Conservation (phyloP, 1,140 invertebrate species). For the Drosophila simulans region DNA sequence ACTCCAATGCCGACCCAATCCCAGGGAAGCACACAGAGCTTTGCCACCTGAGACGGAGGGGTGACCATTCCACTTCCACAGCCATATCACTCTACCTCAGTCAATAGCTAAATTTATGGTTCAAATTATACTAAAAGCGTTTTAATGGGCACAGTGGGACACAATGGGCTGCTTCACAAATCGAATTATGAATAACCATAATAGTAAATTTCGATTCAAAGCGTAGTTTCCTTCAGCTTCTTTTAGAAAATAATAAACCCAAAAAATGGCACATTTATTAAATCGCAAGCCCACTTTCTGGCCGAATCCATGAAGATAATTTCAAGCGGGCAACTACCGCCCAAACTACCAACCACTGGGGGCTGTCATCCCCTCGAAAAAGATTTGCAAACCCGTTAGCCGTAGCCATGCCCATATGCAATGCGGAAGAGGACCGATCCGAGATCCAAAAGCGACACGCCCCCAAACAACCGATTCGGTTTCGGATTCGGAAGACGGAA, state of each 20-base stretch:
- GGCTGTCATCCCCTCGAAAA: slow-evolving; percentile 9
- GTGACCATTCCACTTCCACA: not conserved
- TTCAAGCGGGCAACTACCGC: slow-evolving; percentile 8
- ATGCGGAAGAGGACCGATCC: slow-evolving; percentile 62
- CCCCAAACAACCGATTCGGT: slow-evolving; percentile 47
- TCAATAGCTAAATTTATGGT: slow-evolving; percentile 34
- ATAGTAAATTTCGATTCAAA: not conserved
- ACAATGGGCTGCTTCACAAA: not conserved
- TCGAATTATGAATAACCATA: not conserved
- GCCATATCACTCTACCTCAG: not conserved
- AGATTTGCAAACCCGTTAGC: slow-evolving; percentile 53
- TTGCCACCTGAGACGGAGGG: not conserved
- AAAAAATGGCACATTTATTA: not conserved
- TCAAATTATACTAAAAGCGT: slow-evolving; percentile 20
- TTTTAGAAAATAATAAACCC: too few species aligned
- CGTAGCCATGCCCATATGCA: slow-evolving; percentile 58
- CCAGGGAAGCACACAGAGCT: slow-evolving; percentile 8
- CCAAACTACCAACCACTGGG: not conserved
- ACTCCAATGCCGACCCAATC: not conserved
- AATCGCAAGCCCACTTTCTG: not conserved
- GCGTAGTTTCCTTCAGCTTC: too few species aligned
- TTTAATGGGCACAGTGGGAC: slow-evolving; percentile 5
- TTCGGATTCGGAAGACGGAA: slow-evolving; percentile 80
- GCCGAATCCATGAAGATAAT: slow-evolving; percentile 22
- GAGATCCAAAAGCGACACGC: slow-evolving; percentile 51